Evolutionary conservation across 2,797 vertebrate species (phyloP).

Genomic region (Pipistrellus pipistrellus): DNA sequence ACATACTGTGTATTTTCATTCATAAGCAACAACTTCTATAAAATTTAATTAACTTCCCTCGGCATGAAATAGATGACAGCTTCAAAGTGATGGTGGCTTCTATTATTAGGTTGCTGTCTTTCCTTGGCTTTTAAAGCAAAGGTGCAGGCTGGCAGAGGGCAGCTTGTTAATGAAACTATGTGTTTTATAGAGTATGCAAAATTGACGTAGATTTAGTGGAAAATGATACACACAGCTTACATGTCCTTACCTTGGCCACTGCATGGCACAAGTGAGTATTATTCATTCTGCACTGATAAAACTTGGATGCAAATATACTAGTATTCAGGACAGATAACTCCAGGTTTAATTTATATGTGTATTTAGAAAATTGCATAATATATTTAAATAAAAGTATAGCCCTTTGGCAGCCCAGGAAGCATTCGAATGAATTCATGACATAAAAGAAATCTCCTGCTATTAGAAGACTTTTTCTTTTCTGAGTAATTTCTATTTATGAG

Average conservation of each 20-base stretch:
- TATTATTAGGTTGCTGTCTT: conserved; percentile 48
- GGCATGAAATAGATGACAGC: conserved; percentile 38
- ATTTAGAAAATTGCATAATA: conserved; percentile 40
- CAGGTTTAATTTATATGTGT: neutral
- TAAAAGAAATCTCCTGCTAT: conserved; percentile 37
- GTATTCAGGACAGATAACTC: neutral
- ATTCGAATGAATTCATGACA: conserved; percentile 47
- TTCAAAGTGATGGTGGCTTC: conserved; percentile 40
- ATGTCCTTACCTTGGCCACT: neutral
- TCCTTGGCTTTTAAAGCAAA: conserved; percentile 34
- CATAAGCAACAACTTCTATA: conserved; percentile 43
- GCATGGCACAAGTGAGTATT: neutral
- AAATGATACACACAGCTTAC: neutral
- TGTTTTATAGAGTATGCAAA: conserved; percentile 24
- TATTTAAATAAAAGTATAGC: conserved; percentile 51
- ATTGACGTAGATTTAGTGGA: conserved; percentile 6
- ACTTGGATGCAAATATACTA: neutral
- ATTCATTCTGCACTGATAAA: neutral
- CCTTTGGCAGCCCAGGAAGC: neutral
- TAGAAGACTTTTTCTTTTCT: conserved; percentile 43
- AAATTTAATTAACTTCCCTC: conserved; percentile 60
- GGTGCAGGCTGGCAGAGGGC: neutral
- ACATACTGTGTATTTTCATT: conserved; percentile 48
- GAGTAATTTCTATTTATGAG: conserved; percentile 52
- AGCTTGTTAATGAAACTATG: conserved; percentile 36